Conservation (phyloP, 2,888 invertebrate genomes). For the Drosophila silvestris region DNA sequence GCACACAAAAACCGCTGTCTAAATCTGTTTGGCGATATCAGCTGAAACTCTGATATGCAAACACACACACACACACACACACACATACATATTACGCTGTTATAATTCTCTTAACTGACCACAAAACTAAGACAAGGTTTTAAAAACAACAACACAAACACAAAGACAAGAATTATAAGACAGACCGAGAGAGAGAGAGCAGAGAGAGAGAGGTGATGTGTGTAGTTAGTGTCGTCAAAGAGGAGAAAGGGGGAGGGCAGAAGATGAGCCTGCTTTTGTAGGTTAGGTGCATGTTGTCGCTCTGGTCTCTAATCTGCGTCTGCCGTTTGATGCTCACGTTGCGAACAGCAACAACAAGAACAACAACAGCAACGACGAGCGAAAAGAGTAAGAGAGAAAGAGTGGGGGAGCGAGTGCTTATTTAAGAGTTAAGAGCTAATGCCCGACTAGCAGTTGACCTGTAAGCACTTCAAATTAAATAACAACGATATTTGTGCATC, state of each 20-base stretch:
- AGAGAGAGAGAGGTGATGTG: neutral
- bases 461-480: neutral
- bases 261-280: neutral
- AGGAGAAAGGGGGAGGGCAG: too few relatives aligned
- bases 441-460: neutral
- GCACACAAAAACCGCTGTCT: neutral
- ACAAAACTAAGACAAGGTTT: constrained; percentile 13
- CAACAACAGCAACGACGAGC: constrained; percentile 8
- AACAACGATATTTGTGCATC: neutral
- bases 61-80: neutral
- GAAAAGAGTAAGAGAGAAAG: constrained; percentile 14
- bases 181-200: neutral
- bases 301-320: constrained; percentile 66
- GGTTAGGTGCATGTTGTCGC: constrained; percentile 46
- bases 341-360: constrained; percentile 30
- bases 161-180: constrained; percentile 1
- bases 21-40: constrained; percentile 10
- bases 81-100: neutral
- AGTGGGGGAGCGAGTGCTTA: constrained; percentile 28
- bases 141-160: neutral
- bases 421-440: neutral
- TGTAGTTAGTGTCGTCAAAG: neutral
- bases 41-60: neutral
- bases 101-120: constrained; percentile 45
- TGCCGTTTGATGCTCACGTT: constrained; percentile 59